A percentile compares a stretch with the other conserved stretches of the same genome.
Conservation (phyloP, 2,113 vertebrate species). For the Cyanistes caeruleus region DNA sequence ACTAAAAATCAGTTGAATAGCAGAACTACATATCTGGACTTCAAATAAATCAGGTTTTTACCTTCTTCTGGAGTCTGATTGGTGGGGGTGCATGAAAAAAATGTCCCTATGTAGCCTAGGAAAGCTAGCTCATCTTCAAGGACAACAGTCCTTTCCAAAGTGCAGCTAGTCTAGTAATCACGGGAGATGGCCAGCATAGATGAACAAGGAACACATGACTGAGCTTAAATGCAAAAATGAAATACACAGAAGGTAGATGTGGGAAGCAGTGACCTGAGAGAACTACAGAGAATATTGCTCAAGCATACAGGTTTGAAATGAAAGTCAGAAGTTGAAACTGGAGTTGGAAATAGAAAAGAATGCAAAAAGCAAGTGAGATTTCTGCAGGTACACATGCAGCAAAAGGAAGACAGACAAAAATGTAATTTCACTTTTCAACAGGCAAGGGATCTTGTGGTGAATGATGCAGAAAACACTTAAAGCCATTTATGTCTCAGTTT, state of each 20-base stretch:
- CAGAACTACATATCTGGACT: background rate
- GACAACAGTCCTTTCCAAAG: background rate
- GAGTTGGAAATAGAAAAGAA: background rate
- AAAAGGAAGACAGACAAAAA: background rate
- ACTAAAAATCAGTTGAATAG: background rate
- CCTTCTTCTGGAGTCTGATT: background rate
- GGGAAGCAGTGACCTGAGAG: background rate
- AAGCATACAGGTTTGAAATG: background rate
- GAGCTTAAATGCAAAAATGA: background rate
- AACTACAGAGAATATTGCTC: background rate
- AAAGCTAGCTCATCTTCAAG: background rate
- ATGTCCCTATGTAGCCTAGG: fast-evolving
- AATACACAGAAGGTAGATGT: background rate
- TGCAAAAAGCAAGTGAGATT: background rate
- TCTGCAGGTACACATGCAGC: background rate
- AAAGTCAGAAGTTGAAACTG: background rate
- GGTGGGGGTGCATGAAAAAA: fast-evolving
- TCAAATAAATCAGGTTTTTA: background rate
- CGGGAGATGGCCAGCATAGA: background rate
- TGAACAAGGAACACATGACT: background rate
- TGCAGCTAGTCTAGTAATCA: background rate
- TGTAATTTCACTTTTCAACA: background rate
- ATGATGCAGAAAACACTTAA: background rate
- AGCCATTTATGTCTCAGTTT: background rate
- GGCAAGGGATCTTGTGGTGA: background rate